Conservation (phyloP, 2,113 vertebrate genomes). For the Poicephalus gulielmi region DNA sequence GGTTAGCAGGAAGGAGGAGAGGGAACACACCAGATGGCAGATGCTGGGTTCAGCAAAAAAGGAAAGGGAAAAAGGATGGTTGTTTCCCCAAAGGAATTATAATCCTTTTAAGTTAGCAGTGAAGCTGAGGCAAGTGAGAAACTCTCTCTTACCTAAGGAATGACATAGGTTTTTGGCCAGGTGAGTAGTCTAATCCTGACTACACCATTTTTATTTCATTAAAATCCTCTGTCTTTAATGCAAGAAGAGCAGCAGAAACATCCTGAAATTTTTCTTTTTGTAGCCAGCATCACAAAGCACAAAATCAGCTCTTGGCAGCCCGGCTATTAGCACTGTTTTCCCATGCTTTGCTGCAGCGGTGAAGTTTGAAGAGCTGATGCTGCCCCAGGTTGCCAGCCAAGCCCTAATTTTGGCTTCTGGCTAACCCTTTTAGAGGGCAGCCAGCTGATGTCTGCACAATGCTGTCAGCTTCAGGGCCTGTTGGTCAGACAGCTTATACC, state of each 20-base stretch:
- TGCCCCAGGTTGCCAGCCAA: background rate
- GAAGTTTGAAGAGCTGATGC: background rate
- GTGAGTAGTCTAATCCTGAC: background rate
- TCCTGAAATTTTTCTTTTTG: background rate
- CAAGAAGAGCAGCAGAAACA: background rate
- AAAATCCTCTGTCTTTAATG: background rate
- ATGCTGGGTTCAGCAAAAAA: background rate
- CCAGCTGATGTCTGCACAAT: background rate
- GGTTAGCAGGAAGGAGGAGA: background rate
- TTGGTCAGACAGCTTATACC: background rate
- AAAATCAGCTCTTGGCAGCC: background rate
- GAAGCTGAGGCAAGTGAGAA: background rate
- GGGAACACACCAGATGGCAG: background rate
- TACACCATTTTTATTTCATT: background rate
- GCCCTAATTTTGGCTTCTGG: background rate
- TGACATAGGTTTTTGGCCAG: background rate
- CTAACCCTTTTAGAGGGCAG: background rate
- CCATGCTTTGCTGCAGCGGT: background rate
- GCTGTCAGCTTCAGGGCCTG: background rate
- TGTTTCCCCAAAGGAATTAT: background rate
- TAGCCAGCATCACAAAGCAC: background rate
- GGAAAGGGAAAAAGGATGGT: background rate
- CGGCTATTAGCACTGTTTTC: background rate
- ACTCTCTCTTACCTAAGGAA: background rate
- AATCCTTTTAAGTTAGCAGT: background rate